Percentiles rank a stretch among this genome's conserved stretches.
phyloP scores from a whole-genome alignment of 2,113 vertebrate species.

The Felis catus region DNA sequence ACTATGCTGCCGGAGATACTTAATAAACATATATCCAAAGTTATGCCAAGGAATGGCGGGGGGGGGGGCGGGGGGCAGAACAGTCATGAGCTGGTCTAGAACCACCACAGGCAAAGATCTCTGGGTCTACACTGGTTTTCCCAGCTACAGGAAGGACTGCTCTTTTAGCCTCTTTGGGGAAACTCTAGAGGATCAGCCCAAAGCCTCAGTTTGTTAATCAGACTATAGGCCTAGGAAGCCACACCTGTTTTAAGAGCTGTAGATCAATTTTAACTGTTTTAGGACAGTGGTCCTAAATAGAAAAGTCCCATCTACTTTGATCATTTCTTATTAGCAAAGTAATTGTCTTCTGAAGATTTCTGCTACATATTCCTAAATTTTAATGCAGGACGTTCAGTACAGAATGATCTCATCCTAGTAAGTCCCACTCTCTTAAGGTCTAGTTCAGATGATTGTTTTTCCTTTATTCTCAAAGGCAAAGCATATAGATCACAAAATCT shows the following conservation, averaged over 20 bases:
- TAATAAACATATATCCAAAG: background rate
- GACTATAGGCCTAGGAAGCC: background rate
- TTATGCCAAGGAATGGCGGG: background rate
- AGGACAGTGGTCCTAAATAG: background rate
- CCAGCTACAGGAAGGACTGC: background rate
- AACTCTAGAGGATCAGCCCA: background rate
- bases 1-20: background rate
- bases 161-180: background rate
- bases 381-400: background rate
- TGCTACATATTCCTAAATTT: conserved; percentile 23
- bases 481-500: background rate
- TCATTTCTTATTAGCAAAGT: background rate
- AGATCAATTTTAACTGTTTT: background rate
- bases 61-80: background rate
- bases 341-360: conserved; percentile 13
- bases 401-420: background rate
- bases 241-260: background rate
- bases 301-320: background rate
- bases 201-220: background rate
- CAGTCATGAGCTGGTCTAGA: background rate
- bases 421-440: background rate
- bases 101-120: background rate
- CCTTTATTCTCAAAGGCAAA: background rate
- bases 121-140: background rate
- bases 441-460: conserved; percentile 12